Conservation (phyloP, 2,888 invertebrate genomes). For the Cephus spinipes region DNA sequence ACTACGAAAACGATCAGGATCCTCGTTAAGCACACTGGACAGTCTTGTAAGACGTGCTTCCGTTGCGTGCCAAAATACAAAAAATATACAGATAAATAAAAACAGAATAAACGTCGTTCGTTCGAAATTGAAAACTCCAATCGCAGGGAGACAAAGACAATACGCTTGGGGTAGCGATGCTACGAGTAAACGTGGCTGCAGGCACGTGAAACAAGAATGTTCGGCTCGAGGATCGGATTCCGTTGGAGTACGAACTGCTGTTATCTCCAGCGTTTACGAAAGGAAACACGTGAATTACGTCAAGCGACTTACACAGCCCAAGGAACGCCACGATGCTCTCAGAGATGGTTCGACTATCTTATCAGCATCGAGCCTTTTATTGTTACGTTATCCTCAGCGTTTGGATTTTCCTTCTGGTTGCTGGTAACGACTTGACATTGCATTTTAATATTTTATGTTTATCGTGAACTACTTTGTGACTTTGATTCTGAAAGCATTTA, state of each 20-base stretch:
- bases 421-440: constrained; percentile 68
- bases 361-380: constrained; percentile 83
- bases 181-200: background rate
- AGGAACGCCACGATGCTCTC: constrained; percentile 60
- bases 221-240: background rate
- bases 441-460: background rate
- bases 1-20: background rate
- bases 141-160: background rate
- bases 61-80: background rate
- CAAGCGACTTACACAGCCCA: background rate
- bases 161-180: background rate
- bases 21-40: background rate
- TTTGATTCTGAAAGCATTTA: background rate
- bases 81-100: background rate
- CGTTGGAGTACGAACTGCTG: background rate
- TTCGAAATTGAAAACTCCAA: background rate
- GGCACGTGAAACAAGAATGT: background rate
- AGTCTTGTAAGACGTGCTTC: background rate
- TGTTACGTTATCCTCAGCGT: constrained; percentile 84
- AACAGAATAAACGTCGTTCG: background rate
- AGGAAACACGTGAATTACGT: background rate
- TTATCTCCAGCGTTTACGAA: background rate
- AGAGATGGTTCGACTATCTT: constrained; percentile 72
- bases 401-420: constrained; percentile 84
- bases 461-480: background rate